phyloP scores from a whole-genome alignment of 2,888 invertebrate species.

The Andrena camellia region DNA sequence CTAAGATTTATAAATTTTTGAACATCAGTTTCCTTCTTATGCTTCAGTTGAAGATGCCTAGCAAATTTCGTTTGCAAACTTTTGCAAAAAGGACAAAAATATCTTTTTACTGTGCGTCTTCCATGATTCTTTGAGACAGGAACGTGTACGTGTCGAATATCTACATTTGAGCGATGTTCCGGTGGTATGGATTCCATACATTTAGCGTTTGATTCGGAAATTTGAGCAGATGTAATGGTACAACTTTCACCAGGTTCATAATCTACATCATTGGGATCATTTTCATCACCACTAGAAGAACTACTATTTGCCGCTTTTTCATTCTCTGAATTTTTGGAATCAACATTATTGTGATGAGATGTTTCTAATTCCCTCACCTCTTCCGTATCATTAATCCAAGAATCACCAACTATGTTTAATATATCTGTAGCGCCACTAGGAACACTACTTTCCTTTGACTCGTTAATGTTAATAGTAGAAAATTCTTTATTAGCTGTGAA shows the following conservation, averaged over 20 bases:
- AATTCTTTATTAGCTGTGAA: neutral
- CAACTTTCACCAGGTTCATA: neutral
- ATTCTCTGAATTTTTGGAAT: neutral
- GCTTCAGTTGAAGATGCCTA: neutral
- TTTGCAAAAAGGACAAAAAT: slow-evolving; percentile 67
- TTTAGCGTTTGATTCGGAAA: neutral
- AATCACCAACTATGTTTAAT: slow-evolving; percentile 9
- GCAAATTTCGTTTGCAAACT: slow-evolving; percentile 41
- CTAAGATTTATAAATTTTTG: slow-evolving; percentile 49
- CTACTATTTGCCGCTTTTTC: neutral
- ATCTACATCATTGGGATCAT: neutral
- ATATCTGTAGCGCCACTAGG: slow-evolving; percentile 23
- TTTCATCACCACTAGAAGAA: neutral
- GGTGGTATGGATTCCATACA: neutral
- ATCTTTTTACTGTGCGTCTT: neutral
- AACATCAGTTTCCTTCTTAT: slow-evolving; percentile 57
- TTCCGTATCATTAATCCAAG: neutral
- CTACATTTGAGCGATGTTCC: neutral
- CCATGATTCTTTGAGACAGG: neutral
- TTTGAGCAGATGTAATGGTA: neutral
- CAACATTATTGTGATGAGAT: no score
- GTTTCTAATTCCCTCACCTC: neutral
- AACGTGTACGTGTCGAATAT: neutral
- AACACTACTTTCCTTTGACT: neutral
- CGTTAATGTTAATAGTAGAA: neutral